These are phyloP conservation scores for Ditylenchus dipsaci DNA, from an alignment of 1,140 invertebrate species.

Conservation along the genomic window DNA sequence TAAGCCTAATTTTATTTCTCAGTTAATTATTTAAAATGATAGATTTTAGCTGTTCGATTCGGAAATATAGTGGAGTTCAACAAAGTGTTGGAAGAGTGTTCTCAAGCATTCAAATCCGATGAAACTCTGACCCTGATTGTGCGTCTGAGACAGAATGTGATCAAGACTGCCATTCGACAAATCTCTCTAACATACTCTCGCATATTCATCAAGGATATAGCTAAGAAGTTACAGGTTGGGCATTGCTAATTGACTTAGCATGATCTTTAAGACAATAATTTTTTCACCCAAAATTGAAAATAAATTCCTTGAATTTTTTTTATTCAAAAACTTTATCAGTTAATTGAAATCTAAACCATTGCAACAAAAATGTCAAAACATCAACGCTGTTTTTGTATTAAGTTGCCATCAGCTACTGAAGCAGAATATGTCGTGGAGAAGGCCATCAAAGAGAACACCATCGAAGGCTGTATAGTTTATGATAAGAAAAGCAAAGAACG, in stretches of 20 bases:
- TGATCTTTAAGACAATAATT: too few relatives aligned
- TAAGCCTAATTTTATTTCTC: constrained; percentile 39
- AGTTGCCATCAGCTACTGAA: constrained; percentile 86
- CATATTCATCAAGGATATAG: constrained; percentile 89
- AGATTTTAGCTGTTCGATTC: constrained; percentile 74
- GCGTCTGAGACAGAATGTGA: constrained; percentile 90
- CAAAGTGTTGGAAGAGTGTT: constrained; percentile 77
- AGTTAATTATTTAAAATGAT: constrained; percentile 1
- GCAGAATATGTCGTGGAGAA: constrained; percentile 99
- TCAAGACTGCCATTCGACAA: constrained; percentile 93
- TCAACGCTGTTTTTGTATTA: too few relatives aligned
- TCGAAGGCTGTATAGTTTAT: constrained; percentile 78
- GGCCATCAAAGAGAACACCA: constrained; percentile 96
- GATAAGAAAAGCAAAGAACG: constrained; percentile 78
- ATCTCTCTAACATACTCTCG: constrained; percentile 93
- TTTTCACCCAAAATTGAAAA: too few relatives aligned
- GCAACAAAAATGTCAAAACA: too few relatives aligned
- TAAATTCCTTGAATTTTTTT: too few relatives aligned
- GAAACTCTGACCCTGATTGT: constrained; percentile 55
- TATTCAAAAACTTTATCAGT: too few relatives aligned
- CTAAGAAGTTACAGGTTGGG: constrained; percentile 75
- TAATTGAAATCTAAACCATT: neutral
- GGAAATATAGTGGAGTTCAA: constrained; percentile 90
- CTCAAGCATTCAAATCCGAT: constrained; percentile 40
- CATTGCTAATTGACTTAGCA: too few relatives aligned